These are phyloP conservation scores for Sesia apiformis DNA, from an alignment of 2,888 invertebrate genomes.

Conservation along the genomic window DNA sequence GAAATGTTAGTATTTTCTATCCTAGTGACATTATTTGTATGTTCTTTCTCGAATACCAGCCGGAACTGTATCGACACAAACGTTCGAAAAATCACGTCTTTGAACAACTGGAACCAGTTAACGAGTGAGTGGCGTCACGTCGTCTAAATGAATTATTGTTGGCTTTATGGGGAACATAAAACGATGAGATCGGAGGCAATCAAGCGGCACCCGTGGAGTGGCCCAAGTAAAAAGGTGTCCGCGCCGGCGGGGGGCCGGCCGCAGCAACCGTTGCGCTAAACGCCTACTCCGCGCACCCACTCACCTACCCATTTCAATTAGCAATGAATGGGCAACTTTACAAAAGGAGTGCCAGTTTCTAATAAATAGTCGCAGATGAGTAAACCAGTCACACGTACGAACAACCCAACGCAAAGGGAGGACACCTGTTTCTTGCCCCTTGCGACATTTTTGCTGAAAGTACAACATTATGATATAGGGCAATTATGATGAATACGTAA, in stretches of 20 bases:
- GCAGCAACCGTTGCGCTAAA: slow-evolving; percentile 55
- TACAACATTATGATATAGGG: too few relatives aligned
- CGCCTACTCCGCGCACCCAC: slow-evolving; percentile 53
- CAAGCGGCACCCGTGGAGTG: slow-evolving; percentile 68
- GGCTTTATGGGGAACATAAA: slow-evolving; percentile 72
- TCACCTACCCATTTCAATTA: slow-evolving; percentile 65
- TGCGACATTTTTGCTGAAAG: too few relatives aligned
- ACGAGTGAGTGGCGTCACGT: slow-evolving; percentile 72
- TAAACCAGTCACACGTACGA: too few relatives aligned
- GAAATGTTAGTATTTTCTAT: background rate
- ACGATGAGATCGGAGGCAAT: slow-evolving; percentile 73
- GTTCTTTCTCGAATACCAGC: slow-evolving; percentile 1
- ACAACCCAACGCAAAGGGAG: too few relatives aligned
- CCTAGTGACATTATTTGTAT: background rate
- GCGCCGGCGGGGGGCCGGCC: slow-evolving; percentile 50
- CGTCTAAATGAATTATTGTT: slow-evolving; percentile 74
- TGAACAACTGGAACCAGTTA: slow-evolving; percentile 56
- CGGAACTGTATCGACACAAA: slow-evolving; percentile 21
- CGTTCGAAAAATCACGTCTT: slow-evolving; percentile 34
- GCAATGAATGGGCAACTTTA: slow-evolving; percentile 52
- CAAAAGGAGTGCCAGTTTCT: slow-evolving; percentile 35
- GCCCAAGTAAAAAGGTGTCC: slow-evolving; percentile 67
- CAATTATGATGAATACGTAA: too few relatives aligned
- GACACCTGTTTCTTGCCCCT: too few relatives aligned
- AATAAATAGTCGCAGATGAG: background rate